Percentiles rank a stretch among this genome's conserved stretches.
Evolutionary conservation across 1,140 invertebrate species (phyloP).

Genomic region (Drosophila virilis): DNA sequence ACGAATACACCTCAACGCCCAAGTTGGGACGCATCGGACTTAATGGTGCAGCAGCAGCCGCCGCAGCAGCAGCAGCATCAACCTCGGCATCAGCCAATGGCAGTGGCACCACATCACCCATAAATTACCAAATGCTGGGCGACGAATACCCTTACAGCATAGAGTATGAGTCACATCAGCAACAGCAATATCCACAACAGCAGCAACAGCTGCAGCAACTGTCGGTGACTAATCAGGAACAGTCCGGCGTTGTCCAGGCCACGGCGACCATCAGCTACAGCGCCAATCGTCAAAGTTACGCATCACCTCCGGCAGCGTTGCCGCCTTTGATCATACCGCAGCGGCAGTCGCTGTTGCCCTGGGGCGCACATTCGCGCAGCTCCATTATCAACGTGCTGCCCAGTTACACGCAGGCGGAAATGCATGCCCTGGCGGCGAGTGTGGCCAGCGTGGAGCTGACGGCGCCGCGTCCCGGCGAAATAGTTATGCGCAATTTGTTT

Average conservation of each 20-base stretch:
- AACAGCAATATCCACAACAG: constrained; percentile 36
- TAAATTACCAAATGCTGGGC: constrained; percentile 70
- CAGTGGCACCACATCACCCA: constrained; percentile 72
- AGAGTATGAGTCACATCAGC: constrained; percentile 73
- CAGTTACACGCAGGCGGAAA: constrained; percentile 71
- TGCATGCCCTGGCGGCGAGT: constrained; percentile 69
- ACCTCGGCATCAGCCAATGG: constrained; percentile 31
- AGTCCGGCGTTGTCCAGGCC: constrained; percentile 8
- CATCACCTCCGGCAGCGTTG: constrained; percentile 57
- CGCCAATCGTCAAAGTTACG: constrained; percentile 67
- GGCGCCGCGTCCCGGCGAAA: constrained; percentile 92
- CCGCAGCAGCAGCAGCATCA: constrained; percentile 2
- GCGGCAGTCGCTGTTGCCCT: constrained; percentile 77
- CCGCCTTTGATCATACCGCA: constrained; percentile 71
- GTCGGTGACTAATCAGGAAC: constrained; percentile 40
- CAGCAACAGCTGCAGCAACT: constrained; percentile 26
- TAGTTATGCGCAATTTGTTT: constrained; percentile 97
- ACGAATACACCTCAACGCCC: constrained; percentile 76
- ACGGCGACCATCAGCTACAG: constrained; percentile 56
- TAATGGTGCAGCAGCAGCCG: constrained; percentile 5
- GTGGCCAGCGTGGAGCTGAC: constrained; percentile 67
- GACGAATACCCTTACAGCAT: constrained; percentile 70
- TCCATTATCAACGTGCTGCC: constrained; percentile 79
- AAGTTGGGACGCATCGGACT: constrained; percentile 64
- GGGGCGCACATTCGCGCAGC: constrained; percentile 78